Conservation (phyloP, 2,888 invertebrate species). For the Agriopis aurantiaria region DNA sequence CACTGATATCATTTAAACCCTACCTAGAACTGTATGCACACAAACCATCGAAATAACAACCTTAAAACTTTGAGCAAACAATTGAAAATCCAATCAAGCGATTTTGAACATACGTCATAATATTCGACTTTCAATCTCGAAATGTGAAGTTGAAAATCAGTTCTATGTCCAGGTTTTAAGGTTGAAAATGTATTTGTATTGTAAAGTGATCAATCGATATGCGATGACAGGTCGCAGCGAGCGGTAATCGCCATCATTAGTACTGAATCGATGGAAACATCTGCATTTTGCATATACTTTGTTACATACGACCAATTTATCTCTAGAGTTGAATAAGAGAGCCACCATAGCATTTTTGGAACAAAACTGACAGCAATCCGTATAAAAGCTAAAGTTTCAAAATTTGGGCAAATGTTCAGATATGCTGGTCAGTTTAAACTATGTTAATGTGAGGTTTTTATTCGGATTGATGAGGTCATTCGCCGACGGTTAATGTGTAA, state of each 20-base stretch:
- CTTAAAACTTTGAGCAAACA: constrained; percentile 43
- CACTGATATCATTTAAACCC: constrained; percentile 56
- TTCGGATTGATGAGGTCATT: constrained; percentile 45
- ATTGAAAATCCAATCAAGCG: constrained; percentile 37
- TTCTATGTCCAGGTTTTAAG: constrained; percentile 36
- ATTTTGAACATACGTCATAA: constrained; percentile 11
- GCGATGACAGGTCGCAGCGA: constrained; percentile 73
- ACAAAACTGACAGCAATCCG: neutral
- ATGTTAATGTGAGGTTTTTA: constrained; percentile 49
- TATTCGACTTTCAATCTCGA: constrained; percentile 6
- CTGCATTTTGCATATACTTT: constrained; percentile 54
- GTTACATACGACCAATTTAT: neutral
- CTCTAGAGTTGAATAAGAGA: neutral
- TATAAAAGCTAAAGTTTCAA: neutral
- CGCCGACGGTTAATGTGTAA: constrained; percentile 38
- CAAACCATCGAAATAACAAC: constrained; percentile 40
- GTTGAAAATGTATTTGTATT: constrained; percentile 40
- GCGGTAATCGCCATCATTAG: constrained; percentile 77
- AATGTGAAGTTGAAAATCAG: constrained; percentile 31
- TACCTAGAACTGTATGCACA: constrained; percentile 40
- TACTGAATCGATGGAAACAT: constrained; percentile 66
- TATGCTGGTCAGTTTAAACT: neutral
- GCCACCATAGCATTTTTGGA: neutral
- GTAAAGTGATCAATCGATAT: constrained; percentile 67
- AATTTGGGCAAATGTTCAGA: neutral